phyloP scores from a whole-genome alignment of 2,797 vertebrate species.

The Myripristis murdjan region DNA sequence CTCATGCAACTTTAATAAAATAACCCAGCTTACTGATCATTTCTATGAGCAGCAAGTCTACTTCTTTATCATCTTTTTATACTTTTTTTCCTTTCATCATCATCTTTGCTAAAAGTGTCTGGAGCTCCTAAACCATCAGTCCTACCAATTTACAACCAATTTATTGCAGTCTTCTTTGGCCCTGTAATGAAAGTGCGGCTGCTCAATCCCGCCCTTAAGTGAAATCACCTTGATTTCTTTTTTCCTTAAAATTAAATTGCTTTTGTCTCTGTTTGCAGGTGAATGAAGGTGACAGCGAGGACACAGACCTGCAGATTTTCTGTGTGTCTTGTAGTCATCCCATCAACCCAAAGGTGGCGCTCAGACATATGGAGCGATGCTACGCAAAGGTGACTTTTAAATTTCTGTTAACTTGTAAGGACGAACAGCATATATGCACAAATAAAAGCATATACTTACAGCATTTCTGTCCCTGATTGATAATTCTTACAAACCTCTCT shows the following conservation, averaged over 20 bases:
- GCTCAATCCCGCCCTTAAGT: no score
- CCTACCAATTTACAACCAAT: no score
- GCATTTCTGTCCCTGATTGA: conserved; percentile 1
- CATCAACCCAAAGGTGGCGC: conserved; percentile 93
- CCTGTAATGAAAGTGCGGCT: neutral
- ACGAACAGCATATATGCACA: neutral
- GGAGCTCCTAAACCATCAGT: no score
- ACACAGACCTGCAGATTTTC: conserved; percentile 96
- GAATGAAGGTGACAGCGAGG: conserved; percentile 93
- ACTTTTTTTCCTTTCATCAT: no score
- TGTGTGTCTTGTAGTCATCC: conserved; percentile 96
- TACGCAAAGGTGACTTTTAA: conserved; percentile 90
- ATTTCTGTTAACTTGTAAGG: neutral
- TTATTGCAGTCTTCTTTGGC: neutral
- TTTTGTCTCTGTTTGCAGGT: conserved; percentile 80
- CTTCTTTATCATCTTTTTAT: no score
- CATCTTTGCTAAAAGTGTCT: no score
- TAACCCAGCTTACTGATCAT: no score
- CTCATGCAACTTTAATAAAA: no score
- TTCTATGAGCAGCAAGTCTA: no score
- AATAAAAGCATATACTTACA: neutral
- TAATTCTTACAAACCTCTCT: conserved; percentile 6
- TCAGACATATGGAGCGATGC: conserved; percentile 96
- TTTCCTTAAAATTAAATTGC: neutral
- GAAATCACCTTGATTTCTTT: no score